Evolutionary conservation across 2,113 vertebrate species (phyloP).

Genomic region (Egretta garzetta): DNA sequence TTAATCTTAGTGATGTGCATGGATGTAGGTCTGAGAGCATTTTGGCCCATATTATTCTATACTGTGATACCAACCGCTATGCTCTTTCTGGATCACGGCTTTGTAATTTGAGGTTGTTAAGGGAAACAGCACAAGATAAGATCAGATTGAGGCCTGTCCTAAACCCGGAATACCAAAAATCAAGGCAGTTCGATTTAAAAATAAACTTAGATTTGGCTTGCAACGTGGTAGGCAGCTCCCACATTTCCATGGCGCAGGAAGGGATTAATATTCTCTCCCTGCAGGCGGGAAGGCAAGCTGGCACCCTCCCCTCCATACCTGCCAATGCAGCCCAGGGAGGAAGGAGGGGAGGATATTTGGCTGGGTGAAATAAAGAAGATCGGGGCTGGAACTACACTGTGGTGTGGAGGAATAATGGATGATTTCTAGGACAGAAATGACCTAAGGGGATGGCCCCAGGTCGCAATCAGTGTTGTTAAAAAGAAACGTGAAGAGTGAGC

Average conservation of each 20-base stretch:
- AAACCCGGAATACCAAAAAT: neutral
- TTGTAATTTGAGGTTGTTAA: neutral
- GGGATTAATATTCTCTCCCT: neutral
- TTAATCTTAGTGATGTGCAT: neutral
- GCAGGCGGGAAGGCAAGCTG: neutral
- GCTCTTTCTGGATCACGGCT: conserved; percentile 1
- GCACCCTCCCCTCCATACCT: neutral
- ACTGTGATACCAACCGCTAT: neutral
- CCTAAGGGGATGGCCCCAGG: neutral
- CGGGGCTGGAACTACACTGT: neutral
- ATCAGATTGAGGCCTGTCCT: conserved; percentile 1
- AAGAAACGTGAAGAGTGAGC: neutral
- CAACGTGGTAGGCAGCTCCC: neutral
- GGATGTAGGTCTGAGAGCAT: neutral
- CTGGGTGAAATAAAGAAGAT: neutral
- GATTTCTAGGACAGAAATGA: neutral
- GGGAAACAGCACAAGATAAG: neutral
- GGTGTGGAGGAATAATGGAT: neutral
- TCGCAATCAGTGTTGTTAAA: neutral
- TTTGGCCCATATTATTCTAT: neutral
- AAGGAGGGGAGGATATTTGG: neutral
- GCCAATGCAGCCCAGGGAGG: neutral
- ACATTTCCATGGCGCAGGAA: neutral
- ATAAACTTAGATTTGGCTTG: neutral
- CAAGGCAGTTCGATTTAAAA: conserved; percentile 5